A percentile compares a stretch with the other conserved stretches of the same genome.
These are phyloP conservation scores for Gallinago nigripennis DNA, from an alignment of 2,797 vertebrate species.

Conservation along the genomic window DNA sequence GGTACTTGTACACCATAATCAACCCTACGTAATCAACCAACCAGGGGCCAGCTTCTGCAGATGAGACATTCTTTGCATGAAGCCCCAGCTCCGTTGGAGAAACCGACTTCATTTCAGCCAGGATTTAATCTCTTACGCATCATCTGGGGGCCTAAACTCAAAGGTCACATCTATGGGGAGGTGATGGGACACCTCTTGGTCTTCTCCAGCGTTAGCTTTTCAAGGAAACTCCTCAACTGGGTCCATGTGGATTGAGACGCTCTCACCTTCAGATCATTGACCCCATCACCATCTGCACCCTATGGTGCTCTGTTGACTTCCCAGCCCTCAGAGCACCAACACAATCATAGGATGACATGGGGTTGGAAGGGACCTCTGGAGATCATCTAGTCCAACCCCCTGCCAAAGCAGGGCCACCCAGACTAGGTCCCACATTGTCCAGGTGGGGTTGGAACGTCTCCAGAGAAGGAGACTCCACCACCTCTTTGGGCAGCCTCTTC, in stretches of 20 bases:
- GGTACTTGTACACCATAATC: not conserved
- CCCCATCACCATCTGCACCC: accelerated
- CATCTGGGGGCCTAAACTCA: accelerated
- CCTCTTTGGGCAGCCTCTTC: no score
- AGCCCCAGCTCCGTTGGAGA: not conserved
- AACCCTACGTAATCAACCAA: not conserved
- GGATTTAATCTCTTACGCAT: accelerated
- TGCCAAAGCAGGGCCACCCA: no score
- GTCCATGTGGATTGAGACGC: not conserved
- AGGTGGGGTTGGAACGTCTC: no score
- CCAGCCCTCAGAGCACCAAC: no score
- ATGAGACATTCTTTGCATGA: not conserved
- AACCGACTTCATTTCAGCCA: not conserved
- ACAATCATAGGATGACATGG: no score
- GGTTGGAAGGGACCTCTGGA: no score
- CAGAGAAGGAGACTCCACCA: no score
- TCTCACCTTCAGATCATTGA: accelerated
- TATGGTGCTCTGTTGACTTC: no score
- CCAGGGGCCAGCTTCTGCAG: not conserved
- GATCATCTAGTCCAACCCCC: no score
- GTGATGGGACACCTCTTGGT: not conserved
- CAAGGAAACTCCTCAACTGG: accelerated
- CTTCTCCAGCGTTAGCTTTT: not conserved
- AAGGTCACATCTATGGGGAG: accelerated
- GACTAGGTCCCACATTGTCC: no score